Evolutionary conservation across 2,888 invertebrate genomes (phyloP).

Genomic region (Heterodera filipjevi): DNA sequence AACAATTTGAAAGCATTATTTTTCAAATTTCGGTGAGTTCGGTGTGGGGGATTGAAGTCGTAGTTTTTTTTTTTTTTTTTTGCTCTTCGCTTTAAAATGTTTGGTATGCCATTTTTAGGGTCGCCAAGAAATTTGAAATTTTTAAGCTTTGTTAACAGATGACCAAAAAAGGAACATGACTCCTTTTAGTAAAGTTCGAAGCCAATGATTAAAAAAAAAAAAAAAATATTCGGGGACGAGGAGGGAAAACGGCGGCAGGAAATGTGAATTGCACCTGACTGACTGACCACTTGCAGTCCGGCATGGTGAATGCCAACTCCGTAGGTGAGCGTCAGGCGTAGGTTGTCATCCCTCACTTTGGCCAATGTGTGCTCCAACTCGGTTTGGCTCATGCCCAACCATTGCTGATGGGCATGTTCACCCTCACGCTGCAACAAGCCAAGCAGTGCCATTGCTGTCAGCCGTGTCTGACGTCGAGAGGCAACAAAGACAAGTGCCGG

Average conservation of each 20-base stretch:
- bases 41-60: too few species aligned
- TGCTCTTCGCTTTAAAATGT: too few species aligned
- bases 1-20: too few species aligned
- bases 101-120: too few species aligned
- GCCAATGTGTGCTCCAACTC: constrained; percentile 74
- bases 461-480: constrained; percentile 89
- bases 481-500: constrained; percentile 93
- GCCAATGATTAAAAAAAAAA: too few species aligned
- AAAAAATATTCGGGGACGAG: not conserved
- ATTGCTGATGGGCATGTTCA: constrained; percentile 82
- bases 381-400: constrained; percentile 77
- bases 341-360: constrained; percentile 78
- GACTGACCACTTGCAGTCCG: constrained; percentile 69
- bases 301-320: constrained; percentile 91
- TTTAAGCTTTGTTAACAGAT: too few species aligned
- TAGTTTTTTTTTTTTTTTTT: too few species aligned
- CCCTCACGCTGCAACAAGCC: constrained; percentile 86
- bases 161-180: too few species aligned
- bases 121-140: too few species aligned
- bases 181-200: too few species aligned
- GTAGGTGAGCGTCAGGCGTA: constrained; percentile 89
- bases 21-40: too few species aligned
- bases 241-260: not conserved
- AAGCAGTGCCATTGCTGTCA: constrained; percentile 91
- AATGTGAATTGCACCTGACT: not conserved